Percentiles rank a stretch among this genome's conserved stretches.
Conservation (phyloP, 2,113 vertebrate species). For the Poecilia latipinna region DNA sequence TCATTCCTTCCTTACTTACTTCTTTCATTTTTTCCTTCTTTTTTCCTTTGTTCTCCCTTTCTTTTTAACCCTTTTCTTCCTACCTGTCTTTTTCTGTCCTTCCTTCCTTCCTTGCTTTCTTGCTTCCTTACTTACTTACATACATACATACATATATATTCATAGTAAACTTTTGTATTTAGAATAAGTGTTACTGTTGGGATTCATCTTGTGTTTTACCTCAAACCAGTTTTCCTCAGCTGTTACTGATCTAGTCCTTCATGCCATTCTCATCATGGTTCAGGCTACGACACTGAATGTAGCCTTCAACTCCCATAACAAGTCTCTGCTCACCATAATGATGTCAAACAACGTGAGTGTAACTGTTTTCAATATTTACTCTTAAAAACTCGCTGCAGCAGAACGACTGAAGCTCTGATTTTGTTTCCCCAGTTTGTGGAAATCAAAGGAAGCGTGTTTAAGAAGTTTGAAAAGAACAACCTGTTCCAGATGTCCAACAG, state of each 20-base stretch:
- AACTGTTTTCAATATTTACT: neutral
- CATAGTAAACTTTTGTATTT: too few species aligned
- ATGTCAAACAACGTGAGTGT: slow-evolving; percentile 98
- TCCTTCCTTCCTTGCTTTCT: too few species aligned
- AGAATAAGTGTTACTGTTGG: too few species aligned
- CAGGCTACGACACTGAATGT: slow-evolving; percentile 98
- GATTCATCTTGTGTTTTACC: too few species aligned
- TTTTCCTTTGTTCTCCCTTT: too few species aligned
- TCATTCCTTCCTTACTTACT: too few species aligned
- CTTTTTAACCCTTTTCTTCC: too few species aligned
- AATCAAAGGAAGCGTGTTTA: slow-evolving; percentile 99
- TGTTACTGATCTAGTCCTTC: slow-evolving; percentile 83
- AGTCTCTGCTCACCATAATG: slow-evolving; percentile 98
- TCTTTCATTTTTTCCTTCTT: too few species aligned
- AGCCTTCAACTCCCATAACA: slow-evolving; percentile 99
- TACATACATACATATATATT: too few species aligned
- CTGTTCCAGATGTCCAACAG: slow-evolving; percentile 99
- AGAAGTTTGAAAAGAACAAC: slow-evolving; percentile 99
- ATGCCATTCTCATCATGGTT: slow-evolving; percentile 98
- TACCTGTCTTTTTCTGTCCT: too few species aligned
- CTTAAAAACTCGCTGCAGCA: neutral
- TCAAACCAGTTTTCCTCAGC: slow-evolving; percentile 79
- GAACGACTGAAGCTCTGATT: neutral
- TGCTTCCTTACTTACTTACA: too few species aligned
- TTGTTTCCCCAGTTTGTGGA: slow-evolving; percentile 91